These are phyloP conservation scores for Sapayoa aenigma DNA, from an alignment of 2,113 vertebrate genomes.

Conservation along the genomic window DNA sequence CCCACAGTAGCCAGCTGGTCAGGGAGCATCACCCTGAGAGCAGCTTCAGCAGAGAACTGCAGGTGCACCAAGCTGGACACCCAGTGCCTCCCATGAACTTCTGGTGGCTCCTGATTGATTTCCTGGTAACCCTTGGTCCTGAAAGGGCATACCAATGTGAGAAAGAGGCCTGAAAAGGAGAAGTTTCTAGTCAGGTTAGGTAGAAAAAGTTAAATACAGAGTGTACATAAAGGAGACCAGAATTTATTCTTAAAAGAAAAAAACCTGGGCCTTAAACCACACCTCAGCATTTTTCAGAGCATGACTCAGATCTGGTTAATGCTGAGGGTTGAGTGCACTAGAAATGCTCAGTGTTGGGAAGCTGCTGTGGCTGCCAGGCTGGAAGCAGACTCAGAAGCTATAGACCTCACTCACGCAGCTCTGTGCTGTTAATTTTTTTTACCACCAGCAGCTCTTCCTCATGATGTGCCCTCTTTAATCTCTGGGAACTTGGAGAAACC, in stretches of 20 bases:
- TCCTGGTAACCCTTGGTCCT: neutral
- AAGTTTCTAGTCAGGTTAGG: neutral
- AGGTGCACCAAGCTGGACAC: neutral
- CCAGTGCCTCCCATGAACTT: neutral
- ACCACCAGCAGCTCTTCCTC: neutral
- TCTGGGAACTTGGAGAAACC: neutral
- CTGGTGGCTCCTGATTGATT: neutral
- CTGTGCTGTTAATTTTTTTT: neutral
- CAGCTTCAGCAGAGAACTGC: neutral
- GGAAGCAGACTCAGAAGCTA: neutral
- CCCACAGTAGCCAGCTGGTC: neutral
- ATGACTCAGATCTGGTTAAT: neutral
- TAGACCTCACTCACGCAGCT: neutral
- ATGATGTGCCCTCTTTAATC: neutral
- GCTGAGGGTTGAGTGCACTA: neutral
- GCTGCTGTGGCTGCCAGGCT: neutral
- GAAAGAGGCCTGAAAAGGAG: neutral
- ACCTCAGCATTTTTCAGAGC: neutral
- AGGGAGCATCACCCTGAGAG: fast-evolving
- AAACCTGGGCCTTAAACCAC: neutral
- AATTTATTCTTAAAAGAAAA: neutral
- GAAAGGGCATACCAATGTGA: neutral
- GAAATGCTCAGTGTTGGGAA: neutral
- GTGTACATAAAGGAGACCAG: neutral
- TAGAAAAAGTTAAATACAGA: neutral